These are phyloP conservation scores for Alauda arvensis DNA, from an alignment of 2,797 vertebrate species.

Conservation along the genomic window DNA sequence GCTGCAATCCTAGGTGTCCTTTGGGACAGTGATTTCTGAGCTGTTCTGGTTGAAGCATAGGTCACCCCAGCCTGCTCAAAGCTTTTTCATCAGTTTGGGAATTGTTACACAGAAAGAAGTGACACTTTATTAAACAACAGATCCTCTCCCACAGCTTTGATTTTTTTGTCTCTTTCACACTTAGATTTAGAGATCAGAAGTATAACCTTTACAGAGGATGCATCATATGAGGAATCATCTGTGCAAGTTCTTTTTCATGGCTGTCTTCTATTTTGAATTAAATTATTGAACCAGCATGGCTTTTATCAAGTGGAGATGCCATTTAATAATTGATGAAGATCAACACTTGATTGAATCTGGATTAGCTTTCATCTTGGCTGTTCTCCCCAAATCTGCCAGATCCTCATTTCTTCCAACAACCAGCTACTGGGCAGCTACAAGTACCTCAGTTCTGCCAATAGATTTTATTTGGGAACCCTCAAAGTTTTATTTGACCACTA, in stretches of 20 bases:
- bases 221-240: not conserved
- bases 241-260: not conserved
- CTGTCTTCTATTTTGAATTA: not conserved
- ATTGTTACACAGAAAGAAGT: not conserved
- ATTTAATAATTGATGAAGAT: not conserved
- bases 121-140: not conserved
- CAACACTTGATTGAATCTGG: not conserved
- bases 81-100: not conserved
- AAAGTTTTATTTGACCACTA: not conserved
- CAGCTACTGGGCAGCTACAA: not conserved
- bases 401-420: not conserved
- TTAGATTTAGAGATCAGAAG: not conserved
- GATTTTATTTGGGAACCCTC: not conserved
- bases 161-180: not conserved
- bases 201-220: not conserved
- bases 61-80: not conserved
- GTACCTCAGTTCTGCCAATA: not conserved
- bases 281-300: not conserved
- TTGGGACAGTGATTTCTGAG: not conserved
- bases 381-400: not conserved
- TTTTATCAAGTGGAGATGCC: not conserved
- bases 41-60: not conserved
- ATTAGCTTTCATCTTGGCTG: not conserved
- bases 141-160: not conserved
- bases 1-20: not conserved